A percentile compares a stretch with the other conserved stretches of the same genome.
phyloP scores from a whole-genome alignment of 2,888 invertebrate genomes.

The Colostygia pectinataria region DNA sequence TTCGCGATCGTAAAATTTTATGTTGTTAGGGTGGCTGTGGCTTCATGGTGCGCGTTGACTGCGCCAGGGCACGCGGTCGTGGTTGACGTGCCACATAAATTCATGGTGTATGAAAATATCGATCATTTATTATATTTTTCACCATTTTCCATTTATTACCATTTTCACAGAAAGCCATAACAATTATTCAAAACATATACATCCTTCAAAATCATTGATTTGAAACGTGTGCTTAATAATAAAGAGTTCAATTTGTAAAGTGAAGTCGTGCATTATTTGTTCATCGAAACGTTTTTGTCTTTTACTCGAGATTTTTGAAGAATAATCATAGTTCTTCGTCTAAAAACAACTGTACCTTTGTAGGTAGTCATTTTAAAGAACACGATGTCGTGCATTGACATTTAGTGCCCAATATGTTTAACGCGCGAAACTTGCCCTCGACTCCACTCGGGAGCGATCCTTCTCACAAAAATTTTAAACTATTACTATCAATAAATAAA shows the following conservation, averaged over 20 bases:
- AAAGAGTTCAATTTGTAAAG: too few species aligned
- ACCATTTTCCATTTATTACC: too few species aligned
- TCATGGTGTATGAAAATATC: slow-evolving; percentile 3
- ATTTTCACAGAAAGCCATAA: too few species aligned
- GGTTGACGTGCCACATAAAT: slow-evolving; percentile 43
- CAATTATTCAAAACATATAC: background rate
- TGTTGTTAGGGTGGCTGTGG: slow-evolving; percentile 54
- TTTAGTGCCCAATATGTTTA: slow-evolving; percentile 68
- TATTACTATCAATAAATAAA: too few species aligned
- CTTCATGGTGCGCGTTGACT: slow-evolving; percentile 56
- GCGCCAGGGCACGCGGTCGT: slow-evolving; percentile 46
- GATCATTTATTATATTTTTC: background rate
- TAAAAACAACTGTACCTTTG: too few species aligned
- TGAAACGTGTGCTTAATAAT: too few species aligned
- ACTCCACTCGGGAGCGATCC: slow-evolving; percentile 7
- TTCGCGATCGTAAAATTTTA: slow-evolving; percentile 75
- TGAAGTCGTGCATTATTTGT: too few species aligned
- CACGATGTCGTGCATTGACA: slow-evolving; percentile 62
- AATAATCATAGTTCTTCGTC: too few species aligned
- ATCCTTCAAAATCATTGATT: too few species aligned
- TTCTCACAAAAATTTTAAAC: too few species aligned
- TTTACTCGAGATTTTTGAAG: too few species aligned
- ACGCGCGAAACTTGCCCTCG: slow-evolving; percentile 43
- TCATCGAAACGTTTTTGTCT: too few species aligned
- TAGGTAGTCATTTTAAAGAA: slow-evolving; percentile 4